phyloP scores from a whole-genome alignment of 1,140 invertebrate genomes.

The Drosophila lacteicornis region DNA sequence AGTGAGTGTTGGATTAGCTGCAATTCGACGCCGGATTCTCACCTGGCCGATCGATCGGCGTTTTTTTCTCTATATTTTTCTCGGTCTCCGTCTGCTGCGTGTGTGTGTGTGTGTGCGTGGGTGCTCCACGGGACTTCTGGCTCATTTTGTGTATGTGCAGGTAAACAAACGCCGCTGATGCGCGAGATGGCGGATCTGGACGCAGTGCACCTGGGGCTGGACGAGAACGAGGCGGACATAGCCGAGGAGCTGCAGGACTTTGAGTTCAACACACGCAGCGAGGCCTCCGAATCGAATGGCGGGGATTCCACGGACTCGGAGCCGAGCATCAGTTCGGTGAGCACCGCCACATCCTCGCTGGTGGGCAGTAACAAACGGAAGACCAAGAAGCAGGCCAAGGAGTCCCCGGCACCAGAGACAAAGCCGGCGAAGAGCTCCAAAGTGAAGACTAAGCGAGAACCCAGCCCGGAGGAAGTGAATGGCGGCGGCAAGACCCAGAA shows the following conservation, averaged over 20 bases:
- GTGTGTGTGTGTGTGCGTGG: slow-evolving; percentile 29
- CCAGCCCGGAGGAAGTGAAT: slow-evolving; percentile 61
- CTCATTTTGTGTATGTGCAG: slow-evolving; percentile 36
- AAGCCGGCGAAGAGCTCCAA: slow-evolving; percentile 41
- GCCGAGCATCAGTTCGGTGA: slow-evolving; percentile 91
- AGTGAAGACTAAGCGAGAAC: slow-evolving; percentile 33
- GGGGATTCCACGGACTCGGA: slow-evolving; percentile 88
- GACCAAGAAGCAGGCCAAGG: slow-evolving; percentile 85
- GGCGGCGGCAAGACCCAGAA: slow-evolving; percentile 69
- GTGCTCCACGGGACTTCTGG: slow-evolving; percentile 34
- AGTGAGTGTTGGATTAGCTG: slow-evolving; percentile 50
- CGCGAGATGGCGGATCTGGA: slow-evolving; percentile 85
- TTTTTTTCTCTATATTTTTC: slow-evolving; percentile 79
- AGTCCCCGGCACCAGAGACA: slow-evolving; percentile 2
- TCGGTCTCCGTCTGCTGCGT: slow-evolving; percentile 41
- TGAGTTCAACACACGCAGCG: slow-evolving; percentile 91
- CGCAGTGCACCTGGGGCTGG: slow-evolving; percentile 89
- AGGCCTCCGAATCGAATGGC: slow-evolving; percentile 87
- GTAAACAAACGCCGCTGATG: slow-evolving; percentile 76
- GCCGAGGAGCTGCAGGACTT: slow-evolving; percentile 89
- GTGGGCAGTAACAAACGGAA: slow-evolving; percentile 85
- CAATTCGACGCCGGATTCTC: slow-evolving; percentile 37
- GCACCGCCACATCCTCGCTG: slow-evolving; percentile 86
- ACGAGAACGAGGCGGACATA: slow-evolving; percentile 89
- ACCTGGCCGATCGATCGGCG: slow-evolving; percentile 73